Conservation (phyloP, 2,797 vertebrate species). For the Amniataba percoides region DNA sequence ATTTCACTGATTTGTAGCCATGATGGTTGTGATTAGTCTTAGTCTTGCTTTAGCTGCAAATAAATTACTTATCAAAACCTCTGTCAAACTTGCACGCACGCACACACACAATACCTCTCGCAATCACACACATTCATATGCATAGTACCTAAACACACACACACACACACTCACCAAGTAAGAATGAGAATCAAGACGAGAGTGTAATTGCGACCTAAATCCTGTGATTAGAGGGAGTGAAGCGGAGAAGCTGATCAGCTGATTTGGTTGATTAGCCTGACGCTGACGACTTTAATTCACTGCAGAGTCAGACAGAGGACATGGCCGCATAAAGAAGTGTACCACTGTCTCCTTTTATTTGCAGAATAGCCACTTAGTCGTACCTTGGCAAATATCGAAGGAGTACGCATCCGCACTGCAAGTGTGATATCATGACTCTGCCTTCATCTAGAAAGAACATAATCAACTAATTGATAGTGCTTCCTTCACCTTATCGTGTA, state of each 20-base stretch:
- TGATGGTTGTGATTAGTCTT: background rate
- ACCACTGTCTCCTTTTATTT: conserved; percentile 22
- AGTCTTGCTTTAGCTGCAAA: background rate
- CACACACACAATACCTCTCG: background rate
- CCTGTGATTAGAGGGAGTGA: conserved; percentile 61
- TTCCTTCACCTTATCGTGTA: conserved; percentile 24
- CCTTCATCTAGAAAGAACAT: conserved; percentile 10
- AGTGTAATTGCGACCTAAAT: conserved; percentile 71
- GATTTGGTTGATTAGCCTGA: conserved; percentile 72
- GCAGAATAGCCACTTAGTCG: conserved; percentile 36
- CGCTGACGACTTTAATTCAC: conserved; percentile 56
- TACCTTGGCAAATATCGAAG: conserved; percentile 8
- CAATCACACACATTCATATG: conserved; percentile 49
- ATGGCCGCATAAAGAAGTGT: conserved; percentile 24
- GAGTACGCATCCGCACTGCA: background rate
- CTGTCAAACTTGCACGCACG: background rate
- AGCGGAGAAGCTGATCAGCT: conserved; percentile 66
- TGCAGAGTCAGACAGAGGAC: conserved; percentile 56
- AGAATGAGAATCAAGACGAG: conserved; percentile 57
- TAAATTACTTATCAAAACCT: conserved; percentile 11
- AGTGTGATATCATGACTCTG: background rate
- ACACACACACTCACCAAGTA: conserved; percentile 19
- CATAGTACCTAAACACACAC: conserved; percentile 27
- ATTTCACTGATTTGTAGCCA: background rate
- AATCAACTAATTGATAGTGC: conserved; percentile 27